phyloP scores from a whole-genome alignment of 1,140 invertebrate genomes.

The Odontomachus brunneus region DNA sequence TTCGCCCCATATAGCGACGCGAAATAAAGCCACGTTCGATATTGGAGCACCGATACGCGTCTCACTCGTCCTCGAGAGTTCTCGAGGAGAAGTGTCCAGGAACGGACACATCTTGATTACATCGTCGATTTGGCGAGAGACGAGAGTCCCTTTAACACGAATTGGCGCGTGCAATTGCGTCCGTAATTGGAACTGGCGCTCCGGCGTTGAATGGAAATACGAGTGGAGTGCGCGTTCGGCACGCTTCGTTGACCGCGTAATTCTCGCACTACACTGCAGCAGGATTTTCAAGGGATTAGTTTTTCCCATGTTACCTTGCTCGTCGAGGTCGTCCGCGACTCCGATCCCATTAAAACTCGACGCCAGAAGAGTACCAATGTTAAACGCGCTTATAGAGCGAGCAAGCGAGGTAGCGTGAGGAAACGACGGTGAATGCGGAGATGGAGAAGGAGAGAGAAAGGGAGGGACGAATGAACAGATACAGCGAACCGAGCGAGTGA shows the following conservation, averaged over 20 bases:
- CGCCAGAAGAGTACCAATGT: conserved; percentile 49
- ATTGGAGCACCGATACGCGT: conserved; percentile 8
- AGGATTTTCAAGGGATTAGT: conserved; percentile 70
- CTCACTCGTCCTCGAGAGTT: not conserved
- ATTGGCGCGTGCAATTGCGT: conserved; percentile 65
- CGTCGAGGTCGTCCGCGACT: conserved; percentile 40
- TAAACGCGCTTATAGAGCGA: conserved; percentile 52
- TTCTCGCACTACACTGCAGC: conserved; percentile 60
- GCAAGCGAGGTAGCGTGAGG: conserved; percentile 6
- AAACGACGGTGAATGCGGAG: not conserved
- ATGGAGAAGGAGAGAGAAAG: not conserved
- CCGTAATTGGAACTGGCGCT: conserved; percentile 65
- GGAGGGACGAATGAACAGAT: not conserved
- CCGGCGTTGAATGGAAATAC: conserved; percentile 63
- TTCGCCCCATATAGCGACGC: not conserved
- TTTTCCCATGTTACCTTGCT: conserved; percentile 60
- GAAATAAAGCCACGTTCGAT: not conserved
- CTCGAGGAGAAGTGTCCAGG: conserved; percentile 32
- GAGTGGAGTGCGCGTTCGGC: conserved; percentile 57
- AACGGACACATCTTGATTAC: conserved; percentile 54
- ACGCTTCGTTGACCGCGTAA: conserved; percentile 65
- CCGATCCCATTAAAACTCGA: conserved; percentile 61
- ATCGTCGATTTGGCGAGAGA: conserved; percentile 15
- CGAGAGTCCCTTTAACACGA: conserved; percentile 37
- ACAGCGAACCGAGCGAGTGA: not conserved